Conservation (phyloP, 2,797 vertebrate species). For the Eospalax fontanierii region DNA sequence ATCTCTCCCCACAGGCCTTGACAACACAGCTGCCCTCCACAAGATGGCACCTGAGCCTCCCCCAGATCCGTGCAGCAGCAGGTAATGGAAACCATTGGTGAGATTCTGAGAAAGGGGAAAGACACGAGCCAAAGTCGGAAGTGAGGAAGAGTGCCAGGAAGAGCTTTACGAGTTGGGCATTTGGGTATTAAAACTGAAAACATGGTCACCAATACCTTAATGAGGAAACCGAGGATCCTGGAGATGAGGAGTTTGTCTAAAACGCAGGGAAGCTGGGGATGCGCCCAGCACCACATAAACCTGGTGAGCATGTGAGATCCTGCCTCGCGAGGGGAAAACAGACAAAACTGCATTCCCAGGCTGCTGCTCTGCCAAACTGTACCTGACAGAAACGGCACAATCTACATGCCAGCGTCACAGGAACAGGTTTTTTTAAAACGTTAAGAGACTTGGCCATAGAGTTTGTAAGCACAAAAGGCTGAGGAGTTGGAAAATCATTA, state of each 20-base stretch:
- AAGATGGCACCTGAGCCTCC: not conserved
- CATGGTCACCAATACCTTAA: not conserved
- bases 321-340: not conserved
- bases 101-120: too few relatives aligned
- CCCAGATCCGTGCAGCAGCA: not conserved
- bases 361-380: not conserved
- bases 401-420: too few relatives aligned
- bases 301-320: not conserved
- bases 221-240: not conserved
- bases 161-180: too few relatives aligned
- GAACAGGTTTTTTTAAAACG: too few relatives aligned
- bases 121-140: not conserved
- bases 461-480: not conserved
- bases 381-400: too few relatives aligned
- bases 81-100: too few relatives aligned
- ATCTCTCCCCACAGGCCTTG: not conserved
- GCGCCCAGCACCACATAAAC: too few relatives aligned
- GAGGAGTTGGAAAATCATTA: not conserved
- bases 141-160: too few relatives aligned
- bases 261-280: too few relatives aligned
- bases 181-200: too few relatives aligned
- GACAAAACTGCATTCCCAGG: too few relatives aligned
- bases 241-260: too few relatives aligned
- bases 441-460: constrained; percentile 2
- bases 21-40: not conserved